Conservation (phyloP, 2,797 vertebrate genomes). For the Pseudocheirus occidentalis region DNA sequence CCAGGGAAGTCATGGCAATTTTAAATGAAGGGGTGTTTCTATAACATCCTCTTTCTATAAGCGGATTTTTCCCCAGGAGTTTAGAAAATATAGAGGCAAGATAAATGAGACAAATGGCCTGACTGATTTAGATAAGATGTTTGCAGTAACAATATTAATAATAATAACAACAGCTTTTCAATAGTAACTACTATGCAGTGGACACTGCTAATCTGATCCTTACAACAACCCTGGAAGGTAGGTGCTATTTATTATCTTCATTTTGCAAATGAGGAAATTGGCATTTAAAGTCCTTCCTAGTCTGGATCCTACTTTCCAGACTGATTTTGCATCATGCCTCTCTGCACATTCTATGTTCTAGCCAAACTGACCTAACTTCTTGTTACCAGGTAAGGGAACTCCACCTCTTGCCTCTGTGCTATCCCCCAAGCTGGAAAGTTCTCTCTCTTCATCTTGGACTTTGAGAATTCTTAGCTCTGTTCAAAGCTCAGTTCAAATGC, state of each 20-base stretch:
- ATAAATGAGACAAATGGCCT: background rate
- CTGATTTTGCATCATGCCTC: background rate
- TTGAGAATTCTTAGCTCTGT: background rate
- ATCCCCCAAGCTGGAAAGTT: background rate
- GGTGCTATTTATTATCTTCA: background rate
- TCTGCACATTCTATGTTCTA: background rate
- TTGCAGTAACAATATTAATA: background rate
- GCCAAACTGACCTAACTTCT: background rate
- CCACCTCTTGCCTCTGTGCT: background rate
- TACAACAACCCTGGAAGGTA: background rate
- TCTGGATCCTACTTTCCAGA: background rate
- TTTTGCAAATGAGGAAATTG: background rate
- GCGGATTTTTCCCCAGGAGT: constrained; percentile 3
- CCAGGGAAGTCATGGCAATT: background rate
- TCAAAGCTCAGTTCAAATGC: background rate
- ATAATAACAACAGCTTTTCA: background rate
- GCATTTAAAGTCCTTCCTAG: background rate
- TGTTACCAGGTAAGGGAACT: background rate
- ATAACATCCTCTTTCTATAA: constrained; percentile 14
- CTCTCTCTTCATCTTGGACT: background rate
- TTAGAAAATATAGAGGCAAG: constrained; percentile 9
- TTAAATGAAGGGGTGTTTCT: constrained; percentile 12
- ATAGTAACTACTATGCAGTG: background rate
- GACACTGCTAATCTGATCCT: background rate
- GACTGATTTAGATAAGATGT: background rate